Evolutionary conservation across 2,113 vertebrate species (phyloP), one percentile per base, ranked within the genome.

Genomic region (Charina bottae): DNA sequence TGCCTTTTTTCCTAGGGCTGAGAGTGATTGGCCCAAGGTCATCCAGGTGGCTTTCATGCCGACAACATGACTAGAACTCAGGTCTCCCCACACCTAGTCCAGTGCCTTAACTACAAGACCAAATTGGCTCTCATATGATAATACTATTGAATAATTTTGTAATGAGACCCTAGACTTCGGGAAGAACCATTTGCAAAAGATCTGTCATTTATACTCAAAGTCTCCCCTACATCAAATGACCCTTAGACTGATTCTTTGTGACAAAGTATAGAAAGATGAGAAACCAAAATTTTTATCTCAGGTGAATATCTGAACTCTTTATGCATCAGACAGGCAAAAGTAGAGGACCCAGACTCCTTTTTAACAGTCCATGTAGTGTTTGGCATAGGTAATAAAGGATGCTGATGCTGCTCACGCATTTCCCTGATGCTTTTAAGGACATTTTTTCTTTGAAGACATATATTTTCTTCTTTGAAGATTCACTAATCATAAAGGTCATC

Each of bases 401-500:
- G 0, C 28, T 46, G 0, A 0, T 33, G 2, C 1, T 4, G 2
- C 1, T 89, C 89, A 84, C 24, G 10, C 2, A 5, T 49, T 86
- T 87, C 0, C 0, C 0, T 11, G 9, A 23, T 24, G 89, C 33
- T 7, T 78, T 78, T 21, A 78, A 21, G 21, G 37, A 42, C 33
- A 21, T 78, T 78, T 72, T 78, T 89, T 59, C 59, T 88, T 64
- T 88, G 49, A 58, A 49, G 17, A 28, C 9, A 9, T 26, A 13
- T 11, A 7, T 33, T 78, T 55, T 4, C 0, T 64, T 84, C 33
- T 54, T 78, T 88, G 49, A 24, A 46, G 85, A 64, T 55, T 87
- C 17, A 87, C 33, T 19, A 55, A 89, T 86, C 60, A 87, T 78
- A 92, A 46, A 92, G 85, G 64, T 92, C 64, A 78, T 26, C 62